Evolutionary conservation across 2,888 invertebrate genomes (phyloP), one percentile per base, ranked within the genome.

Genomic region (Diogma glabrata): DNA sequence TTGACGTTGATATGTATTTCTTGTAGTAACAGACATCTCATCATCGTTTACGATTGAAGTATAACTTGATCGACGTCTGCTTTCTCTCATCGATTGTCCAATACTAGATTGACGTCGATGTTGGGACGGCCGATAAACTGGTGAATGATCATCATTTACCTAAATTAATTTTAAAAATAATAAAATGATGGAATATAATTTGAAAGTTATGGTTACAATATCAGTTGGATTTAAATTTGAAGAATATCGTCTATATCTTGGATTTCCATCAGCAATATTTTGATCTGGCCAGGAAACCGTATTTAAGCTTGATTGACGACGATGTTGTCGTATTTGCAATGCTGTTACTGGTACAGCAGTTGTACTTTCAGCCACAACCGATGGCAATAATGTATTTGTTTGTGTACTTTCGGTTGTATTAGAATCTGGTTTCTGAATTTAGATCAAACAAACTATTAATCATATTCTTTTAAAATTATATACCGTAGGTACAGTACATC

Each of bases 241-340:
- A 2, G 55, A 54, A 30, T 52, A 36, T 24, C 51, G 47, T 23
- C 55, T 38, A n/a, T 20, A 46, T 10, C 50, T 17, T 9, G 45
- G 53, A 47, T 30, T 46, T 24, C 28, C 47, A 22, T 46, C 30
- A 9, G 51, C 20, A 28, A 53, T 52, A 45, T 51, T 66, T 1
- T 64, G 67, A 55, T 70, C 70, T 47, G 68, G 68, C 70, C 70
- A 70, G 8, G 70, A 70, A 0, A 70, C 70, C 1, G 65, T 64
- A 61, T 67, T 70, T 5, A 64, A 60, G 19, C 69, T 69, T 3
- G 68, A 69, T 45, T 69, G 68, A 2, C 69, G 61, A 3, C 66
- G 65, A 56, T 67, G 67, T 14, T 63, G 60, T 12, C 57, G 51
- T 7, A 40, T 51, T 16, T 26, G 24, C 3, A 24, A 22, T 9